Conservation (phyloP, 1,140 invertebrate species). For the Pogonus chalceus region DNA sequence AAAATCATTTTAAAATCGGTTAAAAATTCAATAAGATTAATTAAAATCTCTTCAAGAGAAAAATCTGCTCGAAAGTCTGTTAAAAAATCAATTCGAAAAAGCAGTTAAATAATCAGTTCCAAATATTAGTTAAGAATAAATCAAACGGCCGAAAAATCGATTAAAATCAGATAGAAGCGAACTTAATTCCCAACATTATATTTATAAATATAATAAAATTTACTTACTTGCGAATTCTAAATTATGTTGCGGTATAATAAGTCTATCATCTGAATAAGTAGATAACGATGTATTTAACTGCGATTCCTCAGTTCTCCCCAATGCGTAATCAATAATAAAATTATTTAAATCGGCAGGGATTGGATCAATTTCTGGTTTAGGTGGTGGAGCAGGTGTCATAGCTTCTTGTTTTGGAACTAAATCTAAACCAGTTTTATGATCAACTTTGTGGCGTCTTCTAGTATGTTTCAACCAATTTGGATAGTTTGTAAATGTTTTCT, state of each 20-base stretch:
- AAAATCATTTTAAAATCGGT: no score
- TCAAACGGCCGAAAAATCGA: no score
- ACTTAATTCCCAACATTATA: no score
- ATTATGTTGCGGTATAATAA: neutral
- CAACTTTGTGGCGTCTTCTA: conserved; percentile 41
- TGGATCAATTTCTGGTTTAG: neutral
- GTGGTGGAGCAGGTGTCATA: neutral
- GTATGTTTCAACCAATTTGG: conserved; percentile 48
- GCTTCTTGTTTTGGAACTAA: conserved; percentile 31
- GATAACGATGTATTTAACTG: no score
- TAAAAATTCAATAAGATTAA: no score
- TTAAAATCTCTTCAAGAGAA: no score
- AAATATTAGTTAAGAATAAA: no score
- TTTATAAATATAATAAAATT: neutral
- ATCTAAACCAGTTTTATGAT: conserved; percentile 40
- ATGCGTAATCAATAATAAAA: neutral
- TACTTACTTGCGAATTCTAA: neutral
- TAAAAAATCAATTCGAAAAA: no score
- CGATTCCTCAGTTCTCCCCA: neutral
- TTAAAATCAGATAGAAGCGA: no score
- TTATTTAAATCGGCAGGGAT: neutral
- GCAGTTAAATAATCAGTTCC: no score
- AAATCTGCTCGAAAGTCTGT: no score
- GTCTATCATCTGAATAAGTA: neutral
- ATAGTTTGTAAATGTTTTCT: conserved; percentile 43